Conservation (phyloP, 2,888 invertebrate genomes). For the Entomobrya multifasciata region DNA sequence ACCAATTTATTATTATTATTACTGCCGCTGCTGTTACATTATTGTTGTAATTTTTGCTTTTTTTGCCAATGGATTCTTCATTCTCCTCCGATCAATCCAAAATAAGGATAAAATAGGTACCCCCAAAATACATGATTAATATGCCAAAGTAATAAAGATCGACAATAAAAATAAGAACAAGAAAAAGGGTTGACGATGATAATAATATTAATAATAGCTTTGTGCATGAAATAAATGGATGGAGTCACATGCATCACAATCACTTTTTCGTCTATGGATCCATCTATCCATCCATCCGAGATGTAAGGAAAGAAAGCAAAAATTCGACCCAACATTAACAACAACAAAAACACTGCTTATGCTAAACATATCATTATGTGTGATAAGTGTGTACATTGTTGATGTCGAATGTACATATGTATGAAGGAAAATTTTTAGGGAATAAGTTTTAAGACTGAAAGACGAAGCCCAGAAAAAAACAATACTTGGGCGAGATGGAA, state of each 20-base stretch:
- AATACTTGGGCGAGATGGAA: conserved; percentile 19
- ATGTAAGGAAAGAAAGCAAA: too few species aligned
- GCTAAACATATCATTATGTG: conserved; percentile 53
- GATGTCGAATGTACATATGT: too few species aligned
- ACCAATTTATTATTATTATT: conserved; percentile 44
- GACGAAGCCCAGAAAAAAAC: not conserved
- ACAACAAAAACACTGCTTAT: conserved; percentile 14
- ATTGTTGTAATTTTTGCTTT: conserved; percentile 13
- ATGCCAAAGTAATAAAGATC: conserved; percentile 64
- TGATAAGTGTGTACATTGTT: conserved; percentile 38
- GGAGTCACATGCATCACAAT: conserved; percentile 42
- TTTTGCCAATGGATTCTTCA: conserved; percentile 38
- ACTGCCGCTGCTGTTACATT: conserved; percentile 30
- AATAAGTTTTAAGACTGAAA: not conserved
- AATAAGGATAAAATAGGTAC: too few species aligned
- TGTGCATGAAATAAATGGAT: too few species aligned
- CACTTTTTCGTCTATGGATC: conserved; percentile 36
- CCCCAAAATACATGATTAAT: conserved; percentile 48
- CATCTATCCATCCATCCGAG: too few species aligned
- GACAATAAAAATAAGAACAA: conserved; percentile 53
- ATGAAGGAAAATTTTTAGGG: conserved; percentile 5
- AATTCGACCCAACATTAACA: too few species aligned
- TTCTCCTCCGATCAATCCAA: not conserved
- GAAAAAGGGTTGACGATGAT: conserved; percentile 29
- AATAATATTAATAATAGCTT: conserved; percentile 23